Base-by-base conservation (phyloP, 2,113 vertebrate species). In the Speoplatyrhinus poulsoni region DNA sequence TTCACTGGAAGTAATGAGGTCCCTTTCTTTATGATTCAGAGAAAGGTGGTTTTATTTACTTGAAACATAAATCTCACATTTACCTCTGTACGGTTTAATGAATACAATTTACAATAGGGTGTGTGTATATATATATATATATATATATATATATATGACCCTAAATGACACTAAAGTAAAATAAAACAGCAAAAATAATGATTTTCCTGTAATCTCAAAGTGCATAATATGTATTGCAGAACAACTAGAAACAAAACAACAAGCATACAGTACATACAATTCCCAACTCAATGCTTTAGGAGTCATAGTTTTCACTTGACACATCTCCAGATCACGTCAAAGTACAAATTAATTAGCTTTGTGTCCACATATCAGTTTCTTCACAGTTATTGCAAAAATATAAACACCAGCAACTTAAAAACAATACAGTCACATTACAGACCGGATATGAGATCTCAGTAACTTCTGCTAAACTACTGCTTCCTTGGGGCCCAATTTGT, bases 351-450 rank as follows among this genome's bases (percentile, higher is more conserved):
- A 33, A 49, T 63, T 69, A 55, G 12, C 65, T 26, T 48, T 67
- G 48, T 62, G 46, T 50, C 58, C 55, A 12, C 58, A 64, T 3
- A 62, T 48, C 13, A 19, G 16, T 4, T 12, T 46, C 66, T 65
- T 75, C 46, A 76, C 70, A 77, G 7, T 71, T 75, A 72, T 67
- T 72, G 57, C 61, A 73, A 72, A 72, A 82, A 50, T 4, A 10
- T 55, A 16, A 46, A 59, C 64, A 76, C 13, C 61, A 79, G 32
- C 8, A 56, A 67, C 55, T 65, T 16, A 62, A 56, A 57, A 62
- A 13, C 32, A 8, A 16, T 49, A 65, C 15, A 53, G 65, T 16
- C 2, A 74, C 36, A 3, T 61, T 32, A 49, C 46, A 54, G 9
- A 16, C 17, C 17, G 56, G 13, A 59, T 19, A 12, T 49, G 17